Evolutionary conservation across 2,797 vertebrate species (phyloP).

Genomic region (Sardinella longiceps): DNA sequence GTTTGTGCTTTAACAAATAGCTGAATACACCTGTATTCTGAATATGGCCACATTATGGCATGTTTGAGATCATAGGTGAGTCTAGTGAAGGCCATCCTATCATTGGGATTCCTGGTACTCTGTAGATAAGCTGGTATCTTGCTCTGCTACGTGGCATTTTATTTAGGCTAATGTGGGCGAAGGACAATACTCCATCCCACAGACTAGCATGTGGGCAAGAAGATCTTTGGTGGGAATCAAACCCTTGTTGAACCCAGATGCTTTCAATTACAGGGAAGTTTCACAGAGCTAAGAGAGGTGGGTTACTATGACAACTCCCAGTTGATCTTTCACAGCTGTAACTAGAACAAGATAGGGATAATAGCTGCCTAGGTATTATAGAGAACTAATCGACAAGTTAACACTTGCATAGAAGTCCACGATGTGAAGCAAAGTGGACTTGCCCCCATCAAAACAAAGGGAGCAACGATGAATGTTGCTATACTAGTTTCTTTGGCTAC

Average conservation of each 20-base stretch:
- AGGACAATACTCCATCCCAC: background rate
- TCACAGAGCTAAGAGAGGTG: background rate
- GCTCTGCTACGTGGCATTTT: background rate
- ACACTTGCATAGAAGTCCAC: no score
- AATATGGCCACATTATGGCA: background rate
- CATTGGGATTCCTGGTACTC: background rate
- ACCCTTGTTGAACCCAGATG: background rate
- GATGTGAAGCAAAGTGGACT: no score
- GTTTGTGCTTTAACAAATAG: background rate
- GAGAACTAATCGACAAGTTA: no score
- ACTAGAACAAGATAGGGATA: no score
- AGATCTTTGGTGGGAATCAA: background rate
- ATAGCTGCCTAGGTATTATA: no score
- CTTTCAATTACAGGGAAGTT: background rate
- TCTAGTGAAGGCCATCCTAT: background rate
- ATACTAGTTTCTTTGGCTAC: no score
- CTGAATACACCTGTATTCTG: background rate
- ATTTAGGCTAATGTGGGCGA: background rate
- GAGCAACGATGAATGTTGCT: no score
- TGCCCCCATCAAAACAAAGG: no score
- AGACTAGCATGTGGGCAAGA: background rate
- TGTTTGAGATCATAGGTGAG: background rate
- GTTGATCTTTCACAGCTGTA: background rate
- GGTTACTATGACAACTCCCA: background rate
- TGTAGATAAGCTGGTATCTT: conserved; percentile 6